Conservation (phyloP, 2,888 invertebrate species). For the Tineola bisselliella region DNA sequence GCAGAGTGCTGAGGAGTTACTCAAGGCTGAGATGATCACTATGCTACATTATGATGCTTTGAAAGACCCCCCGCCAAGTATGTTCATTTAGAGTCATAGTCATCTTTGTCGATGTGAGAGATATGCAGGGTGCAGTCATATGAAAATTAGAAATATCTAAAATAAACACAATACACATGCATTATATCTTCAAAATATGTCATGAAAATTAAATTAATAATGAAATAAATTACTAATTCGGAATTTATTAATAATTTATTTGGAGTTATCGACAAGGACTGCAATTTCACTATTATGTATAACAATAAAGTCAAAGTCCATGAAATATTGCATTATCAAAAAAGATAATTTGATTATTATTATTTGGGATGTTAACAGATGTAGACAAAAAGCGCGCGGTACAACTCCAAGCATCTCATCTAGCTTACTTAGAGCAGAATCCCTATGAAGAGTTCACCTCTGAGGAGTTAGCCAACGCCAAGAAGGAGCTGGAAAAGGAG, state of each 20-base stretch:
- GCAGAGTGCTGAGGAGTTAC: slow-evolving; percentile 95
- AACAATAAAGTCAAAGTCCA: too few species aligned
- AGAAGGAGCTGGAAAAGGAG: slow-evolving; percentile 76
- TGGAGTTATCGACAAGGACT: too few species aligned
- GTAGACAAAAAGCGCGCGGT: slow-evolving; percentile 67
- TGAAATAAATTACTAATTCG: too few species aligned
- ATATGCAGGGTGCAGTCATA: too few species aligned
- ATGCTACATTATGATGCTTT: slow-evolving; percentile 93
- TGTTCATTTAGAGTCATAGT: neutral
- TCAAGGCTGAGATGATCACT: slow-evolving; percentile 95
- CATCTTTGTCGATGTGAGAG: too few species aligned
- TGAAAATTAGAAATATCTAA: too few species aligned
- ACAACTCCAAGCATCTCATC: slow-evolving; percentile 73
- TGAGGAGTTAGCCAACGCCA: slow-evolving; percentile 75
- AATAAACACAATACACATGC: too few species aligned
- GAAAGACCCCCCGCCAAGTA: slow-evolving; percentile 73
- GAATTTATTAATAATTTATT: too few species aligned
- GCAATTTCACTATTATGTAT: too few species aligned
- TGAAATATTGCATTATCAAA: too few species aligned
- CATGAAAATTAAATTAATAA: too few species aligned
- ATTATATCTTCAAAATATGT: too few species aligned
- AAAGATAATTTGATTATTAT: neutral
- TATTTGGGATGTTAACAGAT: slow-evolving; percentile 27
- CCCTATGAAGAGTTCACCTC: slow-evolving; percentile 80
- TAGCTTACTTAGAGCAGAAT: slow-evolving; percentile 86